These are phyloP conservation scores for Pogonomyrmex californicus DNA, from an alignment of 1,140 invertebrate genomes.

Conservation along the genomic window DNA sequence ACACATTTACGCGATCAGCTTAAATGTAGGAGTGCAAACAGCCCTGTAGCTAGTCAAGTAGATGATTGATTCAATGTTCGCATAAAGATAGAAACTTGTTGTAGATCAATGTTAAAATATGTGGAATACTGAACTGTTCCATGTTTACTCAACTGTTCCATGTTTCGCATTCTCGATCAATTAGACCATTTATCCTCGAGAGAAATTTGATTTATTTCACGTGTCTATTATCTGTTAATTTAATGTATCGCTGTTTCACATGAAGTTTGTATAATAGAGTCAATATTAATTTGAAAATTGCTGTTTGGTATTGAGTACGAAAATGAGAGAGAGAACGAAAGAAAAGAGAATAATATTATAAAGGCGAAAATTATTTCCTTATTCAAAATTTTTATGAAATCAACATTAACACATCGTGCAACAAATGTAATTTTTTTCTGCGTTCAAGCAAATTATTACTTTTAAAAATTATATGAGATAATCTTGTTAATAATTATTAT, in stretches of 20 bases:
- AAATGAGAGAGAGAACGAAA: neutral
- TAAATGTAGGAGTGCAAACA: neutral
- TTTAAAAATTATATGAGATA: neutral
- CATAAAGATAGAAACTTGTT: conserved; percentile 21
- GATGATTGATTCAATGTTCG: neutral
- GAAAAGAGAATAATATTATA: neutral
- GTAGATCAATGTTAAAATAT: conserved; percentile 10
- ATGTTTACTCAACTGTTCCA: neutral
- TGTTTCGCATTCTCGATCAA: neutral
- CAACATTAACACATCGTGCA: neutral
- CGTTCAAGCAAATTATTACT: neutral
- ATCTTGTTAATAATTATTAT: neutral
- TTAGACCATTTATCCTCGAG: neutral
- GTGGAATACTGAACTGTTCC: neutral
- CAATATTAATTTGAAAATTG: conserved; percentile 13
- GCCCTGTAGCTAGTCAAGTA: neutral
- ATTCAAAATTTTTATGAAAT: neutral
- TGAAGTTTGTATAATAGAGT: conserved; percentile 1
- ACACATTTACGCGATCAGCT: neutral
- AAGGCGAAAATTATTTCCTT: neutral
- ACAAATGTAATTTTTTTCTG: no score
- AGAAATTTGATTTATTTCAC: neutral
- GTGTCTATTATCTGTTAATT: neutral
- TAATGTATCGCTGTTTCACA: neutral
- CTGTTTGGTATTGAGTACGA: neutral